Base-by-base conservation (phyloP, 1,140 invertebrate species). In the Achatina immaculata region DNA sequence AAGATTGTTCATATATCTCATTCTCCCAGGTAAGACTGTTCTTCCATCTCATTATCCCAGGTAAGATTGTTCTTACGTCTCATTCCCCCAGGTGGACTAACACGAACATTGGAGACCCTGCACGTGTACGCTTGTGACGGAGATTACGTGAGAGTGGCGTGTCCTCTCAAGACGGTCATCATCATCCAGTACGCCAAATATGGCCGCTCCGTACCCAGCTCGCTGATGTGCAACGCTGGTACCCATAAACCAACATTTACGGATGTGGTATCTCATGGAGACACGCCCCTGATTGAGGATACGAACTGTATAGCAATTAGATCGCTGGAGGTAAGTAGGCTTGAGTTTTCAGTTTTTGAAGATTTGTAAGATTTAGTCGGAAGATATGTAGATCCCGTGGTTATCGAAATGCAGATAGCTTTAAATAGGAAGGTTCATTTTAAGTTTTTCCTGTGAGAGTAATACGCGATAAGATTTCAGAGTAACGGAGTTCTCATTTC, bases 41-140 rank as follows among this genome's bases (percentile, higher is more conserved):
- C n/a, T n/a, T n/a, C n/a, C n/a, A n/a, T n/a, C n/a, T n/a, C n/a
- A n/a, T n/a, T n/a, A n/a, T n/a, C n/a, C n/a, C n/a, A n/a, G n/a
- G n/a, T n/a, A n/a, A n/a, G n/a, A n/a, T n/a, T n/a, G n/a, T n/a
- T n/a, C n/a, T n/a, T n/a, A n/a, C n/a, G n/a, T n/a, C n/a, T n/a
- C n/a, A n/a, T 45, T 76, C 1, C 87, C 88, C 28, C 93, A 97
- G 96, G 95, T 87, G 93, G 97, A 77, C 94, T 98, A 83, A 95
- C 96, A 86, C 95, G 95, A 55, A 97, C 96, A 24, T 92, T 98
- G 82, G 93, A 95, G 86, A 97, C 96, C 76, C 96, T 96, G 91
- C 95, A 97, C 90, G 94, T 94, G 85, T 95, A 95, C 6, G 94
- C 95, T 3, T 98, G 97, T 91, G 96, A 97, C 88, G 95, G 95